Evolutionary conservation across 1,140 invertebrate genomes (phyloP).

Genomic region (Drosophila chauvacae): DNA sequence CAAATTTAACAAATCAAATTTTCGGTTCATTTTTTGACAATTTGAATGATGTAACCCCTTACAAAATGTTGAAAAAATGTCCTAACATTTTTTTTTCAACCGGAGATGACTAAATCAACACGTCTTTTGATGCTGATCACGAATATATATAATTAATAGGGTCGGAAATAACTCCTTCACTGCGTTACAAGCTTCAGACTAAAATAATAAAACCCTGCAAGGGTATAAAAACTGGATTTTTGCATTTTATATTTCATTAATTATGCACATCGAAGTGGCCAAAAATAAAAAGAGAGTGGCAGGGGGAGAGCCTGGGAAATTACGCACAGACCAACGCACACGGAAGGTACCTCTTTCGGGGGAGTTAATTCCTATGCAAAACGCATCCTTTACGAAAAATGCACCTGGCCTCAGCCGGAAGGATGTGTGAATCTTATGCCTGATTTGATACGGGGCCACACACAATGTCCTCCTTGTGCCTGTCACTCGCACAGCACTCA

Average conservation of each 20-base stretch:
- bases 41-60: no score
- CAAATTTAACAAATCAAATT: no score
- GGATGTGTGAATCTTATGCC: constrained; percentile 64
- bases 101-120: no score
- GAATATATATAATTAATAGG: no score
- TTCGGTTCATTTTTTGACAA: no score
- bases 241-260: constrained; percentile 82
- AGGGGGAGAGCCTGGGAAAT: constrained; percentile 24
- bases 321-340: constrained; percentile 79
- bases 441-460: constrained; percentile 60
- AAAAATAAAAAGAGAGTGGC: not conserved
- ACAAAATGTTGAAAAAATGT: no score
- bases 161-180: no score
- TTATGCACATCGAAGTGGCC: constrained; percentile 60
- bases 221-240: constrained; percentile 47
- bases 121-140: no score
- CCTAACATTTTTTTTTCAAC: no score
- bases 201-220: no score
- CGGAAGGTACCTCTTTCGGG: not conserved
- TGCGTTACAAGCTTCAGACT: no score
- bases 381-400: constrained; percentile 59
- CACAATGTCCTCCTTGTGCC: constrained; percentile 41
- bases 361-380: constrained; percentile 22
- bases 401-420: constrained; percentile 8
- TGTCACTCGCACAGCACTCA: constrained; percentile 57